A percentile compares a stretch with the other conserved stretches of the same genome.
phyloP scores from a whole-genome alignment of 2,113 vertebrate genomes.

The Lepisosteus oculatus region DNA sequence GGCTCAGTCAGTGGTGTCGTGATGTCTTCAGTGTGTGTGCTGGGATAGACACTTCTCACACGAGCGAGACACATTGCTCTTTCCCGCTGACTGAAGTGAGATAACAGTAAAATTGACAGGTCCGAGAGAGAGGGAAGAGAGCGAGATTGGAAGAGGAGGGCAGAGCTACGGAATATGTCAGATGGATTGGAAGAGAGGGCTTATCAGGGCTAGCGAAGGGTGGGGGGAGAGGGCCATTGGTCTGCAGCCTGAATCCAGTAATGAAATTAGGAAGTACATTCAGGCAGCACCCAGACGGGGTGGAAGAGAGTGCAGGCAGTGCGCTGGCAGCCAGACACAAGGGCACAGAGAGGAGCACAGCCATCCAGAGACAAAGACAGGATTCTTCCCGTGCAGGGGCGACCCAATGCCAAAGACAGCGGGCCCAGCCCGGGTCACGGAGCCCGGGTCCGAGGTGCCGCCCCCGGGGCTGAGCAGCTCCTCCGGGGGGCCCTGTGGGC shows the following conservation, averaged over 20 bases:
- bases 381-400: not conserved
- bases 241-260: slow-evolving; percentile 53
- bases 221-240: slow-evolving; percentile 39
- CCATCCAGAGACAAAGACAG: not conserved
- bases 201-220: slow-evolving; percentile 15
- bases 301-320: slow-evolving; percentile 29
- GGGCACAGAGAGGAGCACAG: no score
- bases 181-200: slow-evolving; percentile 6
- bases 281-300: slow-evolving; percentile 46
- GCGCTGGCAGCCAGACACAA: slow-evolving; percentile 22
- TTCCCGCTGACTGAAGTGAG: no score
- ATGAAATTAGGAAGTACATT: slow-evolving; percentile 64
- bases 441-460: slow-evolving; percentile 33
- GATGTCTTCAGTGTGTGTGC: no score
- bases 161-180: slow-evolving; percentile 10
- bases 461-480: slow-evolving; percentile 33
- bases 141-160: not conserved
- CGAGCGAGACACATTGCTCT: no score
- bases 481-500: slow-evolving; percentile 33
- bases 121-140: not conserved
- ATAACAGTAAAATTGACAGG: no score
- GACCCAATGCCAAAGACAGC: slow-evolving; percentile 20
- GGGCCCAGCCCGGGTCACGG: not conserved
- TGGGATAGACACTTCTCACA: no score
- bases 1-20: no score